Percentiles rank a stretch among this genome's conserved stretches.
Evolutionary conservation across 2,113 vertebrate genomes (phyloP).

Genomic region (Vulpes lagopus): DNA sequence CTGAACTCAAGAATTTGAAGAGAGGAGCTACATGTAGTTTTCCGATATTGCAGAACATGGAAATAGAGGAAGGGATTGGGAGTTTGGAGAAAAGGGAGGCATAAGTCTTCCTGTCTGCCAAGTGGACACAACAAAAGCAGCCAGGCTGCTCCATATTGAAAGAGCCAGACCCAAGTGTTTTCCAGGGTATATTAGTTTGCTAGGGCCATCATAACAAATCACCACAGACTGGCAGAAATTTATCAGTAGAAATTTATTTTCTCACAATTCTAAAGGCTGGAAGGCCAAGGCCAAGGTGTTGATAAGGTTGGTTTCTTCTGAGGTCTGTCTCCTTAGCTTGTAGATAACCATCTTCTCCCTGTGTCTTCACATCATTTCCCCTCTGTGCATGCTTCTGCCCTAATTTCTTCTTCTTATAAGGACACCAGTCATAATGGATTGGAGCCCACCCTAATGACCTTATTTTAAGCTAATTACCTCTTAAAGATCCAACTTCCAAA

Average conservation of each 20-base stretch:
- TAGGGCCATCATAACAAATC: neutral
- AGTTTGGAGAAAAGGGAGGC: neutral
- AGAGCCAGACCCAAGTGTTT: neutral
- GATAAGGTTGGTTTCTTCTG: neutral
- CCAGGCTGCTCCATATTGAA: neutral
- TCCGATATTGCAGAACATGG: neutral
- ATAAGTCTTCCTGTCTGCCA: neutral
- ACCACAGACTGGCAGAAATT: neutral
- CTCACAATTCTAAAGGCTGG: neutral
- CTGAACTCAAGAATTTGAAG: neutral
- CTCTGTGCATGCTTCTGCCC: neutral
- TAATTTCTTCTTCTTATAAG: neutral
- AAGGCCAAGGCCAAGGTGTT: neutral
- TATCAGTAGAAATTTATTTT: neutral
- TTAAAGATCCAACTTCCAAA: neutral
- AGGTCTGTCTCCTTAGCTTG: neutral
- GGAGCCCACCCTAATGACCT: neutral
- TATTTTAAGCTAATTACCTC: neutral
- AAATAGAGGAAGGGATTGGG: neutral
- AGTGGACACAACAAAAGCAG: neutral
- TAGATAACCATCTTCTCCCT: neutral
- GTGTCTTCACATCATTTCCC: neutral
- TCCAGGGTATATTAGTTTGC: neutral
- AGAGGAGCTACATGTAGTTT: neutral
- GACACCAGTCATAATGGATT: neutral